Evolutionary conservation across 2,113 vertebrate species (phyloP), one percentile per base, ranked within the genome.

Genomic region (Corydoras sp.): DNA sequence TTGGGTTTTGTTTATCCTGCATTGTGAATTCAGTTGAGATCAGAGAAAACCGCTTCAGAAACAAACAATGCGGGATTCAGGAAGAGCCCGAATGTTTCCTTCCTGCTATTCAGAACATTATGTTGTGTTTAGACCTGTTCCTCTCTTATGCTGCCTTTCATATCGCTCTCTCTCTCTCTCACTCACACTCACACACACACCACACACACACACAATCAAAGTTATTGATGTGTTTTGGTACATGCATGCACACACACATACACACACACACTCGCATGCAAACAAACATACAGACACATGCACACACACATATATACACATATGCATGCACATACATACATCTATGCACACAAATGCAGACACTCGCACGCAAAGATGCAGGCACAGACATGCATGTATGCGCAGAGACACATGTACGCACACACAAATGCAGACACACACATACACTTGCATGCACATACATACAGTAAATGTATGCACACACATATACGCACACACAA

Each of bases 91-190:
- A 51, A 11, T 12, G 51, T 29, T 79, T 70, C 65, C 75, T 77
- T 79, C 70, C 77, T 15, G 32, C 62, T 29, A 77, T 70, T 79
- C 74, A 79, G 69, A 62, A 60, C 54, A 51, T 11, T 32, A 70
- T 68, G 55, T 67, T 69, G 53, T 53, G 54, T 55, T 30, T 3
- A 54, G 3, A 15, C 29, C 8, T 63, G 13, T 43, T 5, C 53
- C 43, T 61, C 61, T 5, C 15, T 6, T 49, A n/a, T 29, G 13
- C 29, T 12, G 15, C 30, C 29, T 24, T 29, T 30, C 48, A 43
- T 43, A 43, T 24, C 18, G 12, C 7, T 63, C 18, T 35, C 9
- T 60, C 35, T 60, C 60, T 4, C 15, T 5, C 55, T 12, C 31
- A 56, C 49, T 29, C 60, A 61, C 14, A 55, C 10, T 50, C 10